Evolutionary conservation across 2,888 invertebrate species (phyloP).

Genomic region (Dermolepida albohirtum): DNA sequence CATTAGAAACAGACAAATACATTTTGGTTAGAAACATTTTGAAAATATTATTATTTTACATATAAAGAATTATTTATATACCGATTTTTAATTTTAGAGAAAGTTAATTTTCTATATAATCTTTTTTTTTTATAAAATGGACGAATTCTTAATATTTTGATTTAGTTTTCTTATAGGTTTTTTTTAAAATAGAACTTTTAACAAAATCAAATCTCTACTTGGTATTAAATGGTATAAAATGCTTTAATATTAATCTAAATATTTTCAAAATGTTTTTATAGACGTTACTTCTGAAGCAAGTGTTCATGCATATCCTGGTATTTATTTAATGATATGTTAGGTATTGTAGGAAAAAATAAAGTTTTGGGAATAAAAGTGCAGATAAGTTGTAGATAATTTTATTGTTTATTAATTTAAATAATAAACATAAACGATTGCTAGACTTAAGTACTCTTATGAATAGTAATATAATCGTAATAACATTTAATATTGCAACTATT

Average conservation of each 20-base stretch:
- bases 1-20: slow-evolving; percentile 24
- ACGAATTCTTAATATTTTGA: slow-evolving; percentile 38
- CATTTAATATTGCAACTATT: too few species aligned
- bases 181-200: neutral
- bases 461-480: too few species aligned
- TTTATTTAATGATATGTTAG: slow-evolving; percentile 22
- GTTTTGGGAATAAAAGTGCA: too few species aligned
- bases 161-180: slow-evolving; percentile 13
- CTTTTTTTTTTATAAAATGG: slow-evolving; percentile 40
- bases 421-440: too few species aligned
- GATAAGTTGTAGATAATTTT: too few species aligned
- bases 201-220: neutral
- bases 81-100: slow-evolving; percentile 15
- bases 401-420: too few species aligned
- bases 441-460: too few species aligned
- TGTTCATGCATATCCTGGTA: neutral
- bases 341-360: slow-evolving; percentile 1
- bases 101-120: slow-evolving; percentile 11
- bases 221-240: neutral
- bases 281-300: slow-evolving; percentile 14
- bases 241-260: neutral
- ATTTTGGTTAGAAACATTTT: slow-evolving; percentile 23
- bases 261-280: slow-evolving; percentile 30
- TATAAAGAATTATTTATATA: neutral
- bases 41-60: slow-evolving; percentile 28